Evolutionary conservation across 2,888 invertebrate genomes (phyloP).

Genomic region (Elegia similella): DNA sequence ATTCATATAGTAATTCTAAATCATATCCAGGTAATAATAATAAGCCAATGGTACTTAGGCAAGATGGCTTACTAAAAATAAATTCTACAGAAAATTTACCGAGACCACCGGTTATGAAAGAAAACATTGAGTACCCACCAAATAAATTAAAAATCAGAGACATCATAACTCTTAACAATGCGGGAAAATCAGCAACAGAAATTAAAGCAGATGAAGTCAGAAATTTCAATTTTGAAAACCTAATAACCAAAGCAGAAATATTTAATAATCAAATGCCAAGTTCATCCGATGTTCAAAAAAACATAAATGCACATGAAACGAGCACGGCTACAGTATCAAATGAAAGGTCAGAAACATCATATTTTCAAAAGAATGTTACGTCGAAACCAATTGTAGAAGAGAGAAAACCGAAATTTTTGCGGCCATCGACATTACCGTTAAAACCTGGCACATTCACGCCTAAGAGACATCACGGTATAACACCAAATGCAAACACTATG

Average conservation of each 20-base stretch:
- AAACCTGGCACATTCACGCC: constrained; percentile 92
- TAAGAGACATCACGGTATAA: constrained; percentile 90
- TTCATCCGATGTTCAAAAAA: constrained; percentile 67
- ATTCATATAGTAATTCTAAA: constrained; percentile 42
- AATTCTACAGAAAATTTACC: constrained; percentile 51
- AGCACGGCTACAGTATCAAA: constrained; percentile 40
- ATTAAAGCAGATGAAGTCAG: constrained; percentile 60
- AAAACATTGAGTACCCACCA: constrained; percentile 46
- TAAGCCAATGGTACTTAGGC: constrained; percentile 45
- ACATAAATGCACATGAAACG: constrained; percentile 57
- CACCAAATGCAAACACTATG: constrained; percentile 90
- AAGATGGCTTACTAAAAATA: constrained; percentile 59
- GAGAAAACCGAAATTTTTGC: constrained; percentile 85
- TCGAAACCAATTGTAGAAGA: constrained; percentile 57
- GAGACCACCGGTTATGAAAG: constrained; percentile 60
- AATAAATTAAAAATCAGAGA: constrained; percentile 57
- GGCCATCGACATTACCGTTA: constrained; percentile 91
- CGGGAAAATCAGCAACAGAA: constrained; percentile 45
- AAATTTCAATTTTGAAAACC: constrained; percentile 75
- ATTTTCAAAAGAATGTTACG: constrained; percentile 69
- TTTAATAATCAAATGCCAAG: constrained; percentile 69
- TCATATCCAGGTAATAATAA: constrained; percentile 44
- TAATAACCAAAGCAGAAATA: constrained; percentile 78
- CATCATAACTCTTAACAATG: constrained; percentile 34
- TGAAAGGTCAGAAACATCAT: constrained; percentile 74